A percentile compares a stretch with the other conserved stretches of the same genome.
phyloP scores from a whole-genome alignment of 64 coral and sea anemone species.

The Porites lutea region DNA sequence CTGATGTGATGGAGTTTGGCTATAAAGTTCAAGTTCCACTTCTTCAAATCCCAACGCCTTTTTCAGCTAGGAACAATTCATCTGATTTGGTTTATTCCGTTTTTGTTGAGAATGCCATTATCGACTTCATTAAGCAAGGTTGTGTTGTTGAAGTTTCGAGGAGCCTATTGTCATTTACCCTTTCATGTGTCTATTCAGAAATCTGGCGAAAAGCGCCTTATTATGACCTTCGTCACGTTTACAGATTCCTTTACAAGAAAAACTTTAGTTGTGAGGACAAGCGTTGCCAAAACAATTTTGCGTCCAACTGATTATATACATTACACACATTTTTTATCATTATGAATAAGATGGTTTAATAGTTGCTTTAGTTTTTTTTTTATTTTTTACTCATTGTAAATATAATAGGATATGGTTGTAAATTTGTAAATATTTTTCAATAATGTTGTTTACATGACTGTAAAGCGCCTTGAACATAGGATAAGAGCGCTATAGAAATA shows the following conservation, averaged over 20 bases:
- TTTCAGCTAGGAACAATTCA: slow-evolving; percentile 46
- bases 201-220: slow-evolving; percentile 33
- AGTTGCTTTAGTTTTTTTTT: too few relatives aligned
- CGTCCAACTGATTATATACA: slow-evolving; percentile 24
- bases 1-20: slow-evolving; percentile 58
- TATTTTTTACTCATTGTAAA: too few relatives aligned
- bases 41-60: slow-evolving; percentile 22
- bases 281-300: slow-evolving; percentile 33
- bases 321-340: too few relatives aligned
- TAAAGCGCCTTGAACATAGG: too few relatives aligned
- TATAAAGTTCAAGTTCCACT: slow-evolving; percentile 60
- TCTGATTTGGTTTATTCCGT: slow-evolving; percentile 30
- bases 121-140: neutral
- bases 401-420: too few relatives aligned
- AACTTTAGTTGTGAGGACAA: slow-evolving; percentile 66
- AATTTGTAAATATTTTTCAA: too few relatives aligned
- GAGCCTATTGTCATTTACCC: slow-evolving; percentile 49
- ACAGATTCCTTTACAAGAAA: slow-evolving; percentile 41
- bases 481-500: too few relatives aligned
- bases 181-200: slow-evolving; percentile 64
- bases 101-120: slow-evolving; percentile 51
- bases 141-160: slow-evolving; percentile 52
- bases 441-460: too few relatives aligned
- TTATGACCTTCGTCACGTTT: slow-evolving; percentile 56
- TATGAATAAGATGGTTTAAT: too few relatives aligned